These are phyloP conservation scores for Melieria crassipennis DNA, from an alignment of 2,888 invertebrate genomes.

Conservation along the genomic window DNA sequence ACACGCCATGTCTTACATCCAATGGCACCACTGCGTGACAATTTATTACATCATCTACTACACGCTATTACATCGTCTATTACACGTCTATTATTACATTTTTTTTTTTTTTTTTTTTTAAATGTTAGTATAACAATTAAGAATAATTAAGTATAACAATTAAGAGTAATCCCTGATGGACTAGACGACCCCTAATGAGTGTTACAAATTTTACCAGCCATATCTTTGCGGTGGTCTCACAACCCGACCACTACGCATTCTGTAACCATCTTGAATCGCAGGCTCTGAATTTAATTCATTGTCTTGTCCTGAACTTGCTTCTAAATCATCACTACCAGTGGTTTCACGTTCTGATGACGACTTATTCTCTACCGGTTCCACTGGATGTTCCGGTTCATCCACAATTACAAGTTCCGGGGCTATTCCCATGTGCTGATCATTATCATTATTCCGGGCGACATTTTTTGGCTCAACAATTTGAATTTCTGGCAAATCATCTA, in stretches of 20 bases:
- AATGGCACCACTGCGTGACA: no score
- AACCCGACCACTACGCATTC: conserved; percentile 4
- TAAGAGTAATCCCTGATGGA: no score
- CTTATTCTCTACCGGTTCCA: not conserved
- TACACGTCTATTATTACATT: no score
- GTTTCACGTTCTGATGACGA: conserved; percentile 10
- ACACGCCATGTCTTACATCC: no score
- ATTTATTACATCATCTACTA: no score
- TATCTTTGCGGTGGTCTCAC: conserved; percentile 13
- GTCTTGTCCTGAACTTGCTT: not conserved
- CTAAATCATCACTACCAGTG: not conserved
- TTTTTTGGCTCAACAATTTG: conserved; percentile 6
- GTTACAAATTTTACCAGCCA: not conserved
- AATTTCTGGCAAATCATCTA: conserved; percentile 6
- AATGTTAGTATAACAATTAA: no score
- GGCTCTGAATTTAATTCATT: not conserved
- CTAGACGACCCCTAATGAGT: no score
- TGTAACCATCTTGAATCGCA: not conserved
- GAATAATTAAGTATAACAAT: no score
- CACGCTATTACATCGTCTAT: no score
- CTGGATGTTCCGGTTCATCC: conserved; percentile 10
- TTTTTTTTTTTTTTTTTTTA: no score
- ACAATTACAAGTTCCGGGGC: not conserved
- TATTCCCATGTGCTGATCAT: not conserved
- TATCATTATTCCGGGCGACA: not conserved